Evolutionary conservation across 2,797 vertebrate genomes (phyloP).

Genomic region (Clarias fuscus): DNA sequence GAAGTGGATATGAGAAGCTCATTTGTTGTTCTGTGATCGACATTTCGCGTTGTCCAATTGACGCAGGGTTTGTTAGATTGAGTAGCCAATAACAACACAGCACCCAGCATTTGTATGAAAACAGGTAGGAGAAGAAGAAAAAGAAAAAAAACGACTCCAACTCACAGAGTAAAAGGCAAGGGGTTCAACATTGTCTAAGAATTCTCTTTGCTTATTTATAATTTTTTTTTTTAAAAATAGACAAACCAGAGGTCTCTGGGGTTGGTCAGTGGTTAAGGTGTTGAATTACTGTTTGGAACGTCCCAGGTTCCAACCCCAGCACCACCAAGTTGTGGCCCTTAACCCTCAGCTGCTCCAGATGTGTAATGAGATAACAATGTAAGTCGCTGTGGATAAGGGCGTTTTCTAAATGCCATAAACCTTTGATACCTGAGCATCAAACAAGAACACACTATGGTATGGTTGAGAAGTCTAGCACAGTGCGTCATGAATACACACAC

Average conservation of each 20-base stretch:
- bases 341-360: no score
- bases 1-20: rapidly evolving
- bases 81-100: not conserved
- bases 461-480: not conserved
- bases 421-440: not conserved
- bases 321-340: no score
- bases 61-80: not conserved
- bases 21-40: conserved; percentile 1
- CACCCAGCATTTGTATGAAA: not conserved
- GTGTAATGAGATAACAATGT: no score
- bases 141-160: not conserved
- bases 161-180: not conserved
- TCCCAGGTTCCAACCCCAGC: no score
- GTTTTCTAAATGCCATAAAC: no score
- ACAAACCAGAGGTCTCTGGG: no score
- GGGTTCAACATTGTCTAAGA: not conserved
- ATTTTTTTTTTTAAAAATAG: not conserved
- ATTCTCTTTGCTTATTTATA: not conserved
- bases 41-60: not conserved
- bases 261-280: no score
- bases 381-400: no score
- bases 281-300: no score
- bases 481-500: not conserved
- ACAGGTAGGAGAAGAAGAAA: not conserved
- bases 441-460: not conserved